phyloP scores from a whole-genome alignment of 2,797 vertebrate species.

The Champsocephalus gunnari region DNA sequence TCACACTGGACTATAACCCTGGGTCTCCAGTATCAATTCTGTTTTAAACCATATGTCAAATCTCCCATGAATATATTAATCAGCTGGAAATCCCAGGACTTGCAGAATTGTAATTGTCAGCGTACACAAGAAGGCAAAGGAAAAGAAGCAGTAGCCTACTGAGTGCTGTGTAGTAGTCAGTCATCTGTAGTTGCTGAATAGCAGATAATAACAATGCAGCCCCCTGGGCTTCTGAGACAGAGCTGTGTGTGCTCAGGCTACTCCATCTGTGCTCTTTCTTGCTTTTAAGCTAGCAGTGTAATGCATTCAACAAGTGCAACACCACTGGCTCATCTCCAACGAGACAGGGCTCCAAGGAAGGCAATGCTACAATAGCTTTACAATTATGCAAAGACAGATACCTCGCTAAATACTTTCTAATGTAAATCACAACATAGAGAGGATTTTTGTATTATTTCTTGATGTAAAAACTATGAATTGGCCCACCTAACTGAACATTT shows the following conservation, averaged over 20 bases:
- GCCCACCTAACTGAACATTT: background rate
- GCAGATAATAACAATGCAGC: conserved; percentile 66
- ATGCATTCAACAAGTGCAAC: conserved; percentile 75
- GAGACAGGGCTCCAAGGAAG: conserved; percentile 73
- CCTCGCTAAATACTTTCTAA: conserved; percentile 76
- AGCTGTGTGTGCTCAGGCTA: conserved; percentile 43
- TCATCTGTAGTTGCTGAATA: conserved; percentile 60
- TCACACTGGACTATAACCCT: background rate
- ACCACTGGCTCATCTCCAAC: conserved; percentile 79
- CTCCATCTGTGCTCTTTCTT: conserved; percentile 55
- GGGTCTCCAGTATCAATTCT: background rate
- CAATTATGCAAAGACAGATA: conserved; percentile 82
- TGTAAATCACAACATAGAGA: conserved; percentile 71
- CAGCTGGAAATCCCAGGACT: background rate
- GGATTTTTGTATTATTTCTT: conserved; percentile 49
- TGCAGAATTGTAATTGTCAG: background rate
- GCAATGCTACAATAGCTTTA: conserved; percentile 72
- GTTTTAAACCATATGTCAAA: background rate
- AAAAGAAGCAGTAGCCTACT: conserved; percentile 20
- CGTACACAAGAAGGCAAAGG: conserved; percentile 6
- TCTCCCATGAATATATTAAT: background rate
- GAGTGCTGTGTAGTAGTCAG: conserved; percentile 43
- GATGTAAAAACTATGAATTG: conserved; percentile 74
- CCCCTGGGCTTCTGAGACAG: conserved; percentile 58
- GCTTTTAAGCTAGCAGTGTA: conserved; percentile 54